Conservation (phyloP, 2,113 vertebrate genomes). For the Burhinus bistriatus region DNA sequence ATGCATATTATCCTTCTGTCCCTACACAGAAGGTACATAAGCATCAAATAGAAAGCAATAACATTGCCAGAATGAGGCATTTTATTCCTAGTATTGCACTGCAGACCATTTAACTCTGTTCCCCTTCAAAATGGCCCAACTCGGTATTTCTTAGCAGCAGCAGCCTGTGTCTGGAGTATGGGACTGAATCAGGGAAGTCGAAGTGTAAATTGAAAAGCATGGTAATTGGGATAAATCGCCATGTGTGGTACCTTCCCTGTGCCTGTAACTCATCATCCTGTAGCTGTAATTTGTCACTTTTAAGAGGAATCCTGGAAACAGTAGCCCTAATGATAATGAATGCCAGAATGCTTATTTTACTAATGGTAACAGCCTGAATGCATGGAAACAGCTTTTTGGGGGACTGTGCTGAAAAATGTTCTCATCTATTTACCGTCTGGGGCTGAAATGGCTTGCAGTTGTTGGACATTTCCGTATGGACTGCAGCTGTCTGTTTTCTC, state of each 20-base stretch:
- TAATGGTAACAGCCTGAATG: neutral
- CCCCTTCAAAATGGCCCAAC: neutral
- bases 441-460: neutral
- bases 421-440: neutral
- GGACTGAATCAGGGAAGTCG: neutral
- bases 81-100: neutral
- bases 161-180: neutral
- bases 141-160: neutral
- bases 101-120: neutral
- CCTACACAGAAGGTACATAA: neutral
- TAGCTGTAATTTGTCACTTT: neutral
- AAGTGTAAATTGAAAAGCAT: neutral
- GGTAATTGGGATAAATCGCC: neutral
- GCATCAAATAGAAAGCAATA: neutral
- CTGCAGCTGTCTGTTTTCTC: neutral
- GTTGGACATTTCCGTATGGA: neutral
- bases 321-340: neutral
- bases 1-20: neutral
- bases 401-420: neutral
- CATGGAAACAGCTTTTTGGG: neutral
- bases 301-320: neutral
- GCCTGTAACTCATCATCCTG: neutral
- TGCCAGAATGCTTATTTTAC: neutral
- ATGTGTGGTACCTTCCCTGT: neutral
- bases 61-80: neutral